phyloP scores from a whole-genome alignment of 2,888 invertebrate species.

The Stenichneumon culpator region DNA sequence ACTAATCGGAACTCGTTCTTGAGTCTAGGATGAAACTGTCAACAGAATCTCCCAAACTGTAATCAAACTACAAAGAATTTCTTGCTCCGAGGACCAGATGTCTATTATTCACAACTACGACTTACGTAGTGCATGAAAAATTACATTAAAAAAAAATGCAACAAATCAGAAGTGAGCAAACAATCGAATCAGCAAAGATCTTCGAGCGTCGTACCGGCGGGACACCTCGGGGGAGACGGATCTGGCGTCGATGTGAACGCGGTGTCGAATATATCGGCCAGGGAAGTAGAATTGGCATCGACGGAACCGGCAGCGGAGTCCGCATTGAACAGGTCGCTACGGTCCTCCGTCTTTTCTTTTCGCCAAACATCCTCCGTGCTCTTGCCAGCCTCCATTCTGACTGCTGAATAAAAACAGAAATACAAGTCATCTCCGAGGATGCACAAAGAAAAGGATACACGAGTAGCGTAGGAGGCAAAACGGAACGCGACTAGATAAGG shows the following conservation, averaged over 20 bases:
- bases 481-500: slow-evolving; percentile 31
- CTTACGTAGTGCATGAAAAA: no score
- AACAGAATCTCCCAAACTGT: no score
- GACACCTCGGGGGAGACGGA: slow-evolving; percentile 83
- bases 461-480: not conserved
- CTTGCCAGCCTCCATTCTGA: slow-evolving; percentile 81
- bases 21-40: no score
- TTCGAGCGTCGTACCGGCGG: slow-evolving; percentile 76
- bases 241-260: slow-evolving; percentile 88
- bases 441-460: not conserved
- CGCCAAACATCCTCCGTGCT: slow-evolving; percentile 80
- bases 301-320: slow-evolving; percentile 78
- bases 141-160: not conserved
- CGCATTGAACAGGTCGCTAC: slow-evolving; percentile 76
- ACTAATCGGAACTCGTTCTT: no score
- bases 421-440: not conserved
- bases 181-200: not conserved
- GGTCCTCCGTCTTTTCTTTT: slow-evolving; percentile 80
- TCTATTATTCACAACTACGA: not conserved
- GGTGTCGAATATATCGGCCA: slow-evolving; percentile 89
- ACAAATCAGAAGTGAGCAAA: not conserved
- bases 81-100: not conserved
- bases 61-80: no score
- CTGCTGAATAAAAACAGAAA: slow-evolving; percentile 30
- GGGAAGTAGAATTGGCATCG: slow-evolving; percentile 84